Evolutionary conservation across 2,888 invertebrate species (phyloP).

Genomic region (Conistra vaccinii): DNA sequence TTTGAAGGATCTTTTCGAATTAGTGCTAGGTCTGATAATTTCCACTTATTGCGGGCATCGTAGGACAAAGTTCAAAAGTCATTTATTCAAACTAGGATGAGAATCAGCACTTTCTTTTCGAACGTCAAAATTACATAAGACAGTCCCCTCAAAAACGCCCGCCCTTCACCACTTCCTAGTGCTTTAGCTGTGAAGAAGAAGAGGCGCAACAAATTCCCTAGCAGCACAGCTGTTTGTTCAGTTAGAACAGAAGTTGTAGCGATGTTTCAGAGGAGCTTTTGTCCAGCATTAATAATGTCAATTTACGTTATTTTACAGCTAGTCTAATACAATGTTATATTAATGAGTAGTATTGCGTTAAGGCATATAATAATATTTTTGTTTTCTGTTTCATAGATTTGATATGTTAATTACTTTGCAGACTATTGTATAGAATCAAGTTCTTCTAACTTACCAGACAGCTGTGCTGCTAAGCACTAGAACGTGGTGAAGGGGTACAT

Average conservation of each 20-base stretch:
- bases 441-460: not conserved
- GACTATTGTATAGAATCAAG: not conserved
- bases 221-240: too few relatives aligned
- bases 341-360: not conserved
- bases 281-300: not conserved
- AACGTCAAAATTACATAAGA: too few relatives aligned
- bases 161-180: too few relatives aligned
- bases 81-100: too few relatives aligned
- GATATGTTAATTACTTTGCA: not conserved
- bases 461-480: not conserved
- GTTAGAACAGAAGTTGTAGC: too few relatives aligned
- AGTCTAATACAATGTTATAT: not conserved
- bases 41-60: not conserved
- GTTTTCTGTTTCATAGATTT: too few relatives aligned
- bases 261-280: not conserved
- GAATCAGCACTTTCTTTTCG: too few relatives aligned
- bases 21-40: not conserved
- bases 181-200: too few relatives aligned
- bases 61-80: too few relatives aligned
- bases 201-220: too few relatives aligned
- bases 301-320: not conserved
- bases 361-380: not conserved
- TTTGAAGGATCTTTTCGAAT: not conserved
- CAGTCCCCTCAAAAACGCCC: too few relatives aligned
- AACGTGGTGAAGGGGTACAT: too few relatives aligned